A percentile compares a stretch with the other conserved stretches of the same genome.
Conservation (phyloP, 2,888 invertebrate genomes). For the Ptilodon capucinus region DNA sequence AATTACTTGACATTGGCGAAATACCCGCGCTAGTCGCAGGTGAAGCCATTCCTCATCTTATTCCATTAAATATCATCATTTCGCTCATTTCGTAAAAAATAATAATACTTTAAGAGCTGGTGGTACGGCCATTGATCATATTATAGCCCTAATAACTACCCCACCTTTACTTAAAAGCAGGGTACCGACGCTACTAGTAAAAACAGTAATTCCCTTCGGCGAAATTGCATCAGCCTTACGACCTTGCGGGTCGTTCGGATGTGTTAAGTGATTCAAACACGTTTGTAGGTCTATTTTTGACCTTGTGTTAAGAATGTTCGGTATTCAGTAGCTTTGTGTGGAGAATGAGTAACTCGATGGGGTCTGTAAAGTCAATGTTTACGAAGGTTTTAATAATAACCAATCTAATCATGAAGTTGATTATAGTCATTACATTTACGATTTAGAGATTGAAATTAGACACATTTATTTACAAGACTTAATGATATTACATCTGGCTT, state of each 20-base stretch:
- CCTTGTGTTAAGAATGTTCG: not conserved
- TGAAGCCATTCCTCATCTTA: no score
- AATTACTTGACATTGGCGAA: no score
- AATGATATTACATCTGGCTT: no score
- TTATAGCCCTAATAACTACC: not conserved
- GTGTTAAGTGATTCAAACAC: not conserved
- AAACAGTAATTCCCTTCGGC: not conserved
- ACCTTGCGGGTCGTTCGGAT: not conserved
- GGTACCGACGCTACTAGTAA: not conserved
- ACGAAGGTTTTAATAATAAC: not conserved
- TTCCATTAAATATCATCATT: no score
- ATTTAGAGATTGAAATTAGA: no score
- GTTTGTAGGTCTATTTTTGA: not conserved
- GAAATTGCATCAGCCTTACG: not conserved
- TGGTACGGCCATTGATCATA: no score
- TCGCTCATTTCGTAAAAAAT: no score
- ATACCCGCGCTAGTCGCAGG: no score
- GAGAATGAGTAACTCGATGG: not conserved
- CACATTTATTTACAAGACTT: no score
- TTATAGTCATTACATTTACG: no score
- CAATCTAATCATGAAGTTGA: not conserved
- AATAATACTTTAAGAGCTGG: no score
- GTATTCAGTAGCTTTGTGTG: not conserved
- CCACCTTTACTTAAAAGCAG: not conserved
- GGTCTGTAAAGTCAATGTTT: not conserved